Evolutionary conservation across 2,113 vertebrate genomes (phyloP).

Genomic region (Lathamus discolor): DNA sequence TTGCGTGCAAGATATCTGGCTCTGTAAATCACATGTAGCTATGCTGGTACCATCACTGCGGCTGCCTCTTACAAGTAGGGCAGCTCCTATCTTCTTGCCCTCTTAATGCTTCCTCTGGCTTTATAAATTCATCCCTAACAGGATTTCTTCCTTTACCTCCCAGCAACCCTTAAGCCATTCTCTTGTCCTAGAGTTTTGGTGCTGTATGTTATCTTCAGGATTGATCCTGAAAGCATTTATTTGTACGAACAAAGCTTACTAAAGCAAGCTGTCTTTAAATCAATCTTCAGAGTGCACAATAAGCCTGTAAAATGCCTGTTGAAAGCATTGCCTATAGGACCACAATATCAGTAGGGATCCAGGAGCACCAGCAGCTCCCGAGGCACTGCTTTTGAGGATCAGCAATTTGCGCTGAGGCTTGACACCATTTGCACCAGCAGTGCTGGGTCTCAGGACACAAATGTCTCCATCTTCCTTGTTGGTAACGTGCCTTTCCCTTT

Average conservation of each 20-base stretch:
- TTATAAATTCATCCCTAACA: neutral
- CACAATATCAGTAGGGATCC: neutral
- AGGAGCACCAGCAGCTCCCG: accelerated
- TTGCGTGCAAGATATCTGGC: neutral
- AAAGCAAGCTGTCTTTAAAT: neutral
- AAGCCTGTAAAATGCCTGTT: neutral
- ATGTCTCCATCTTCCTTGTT: neutral
- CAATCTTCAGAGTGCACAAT: neutral
- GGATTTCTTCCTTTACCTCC: neutral
- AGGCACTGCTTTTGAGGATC: neutral
- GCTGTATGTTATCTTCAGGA: neutral
- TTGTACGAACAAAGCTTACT: neutral
- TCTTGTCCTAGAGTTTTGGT: neutral
- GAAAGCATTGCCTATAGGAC: neutral
- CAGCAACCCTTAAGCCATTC: neutral
- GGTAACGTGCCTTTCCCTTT: neutral
- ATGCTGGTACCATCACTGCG: neutral
- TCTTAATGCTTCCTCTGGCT: neutral
- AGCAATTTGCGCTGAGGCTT: neutral
- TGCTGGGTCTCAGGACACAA: neutral
- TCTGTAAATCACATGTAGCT: neutral
- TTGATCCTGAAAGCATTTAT: neutral
- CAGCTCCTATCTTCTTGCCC: neutral
- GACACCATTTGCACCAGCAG: neutral
- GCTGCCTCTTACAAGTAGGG: neutral